Percentiles rank a stretch among this genome's conserved stretches.
These are phyloP conservation scores for Callyntrura sp. DNA, from an alignment of 2,888 invertebrate genomes.

Conservation along the genomic window DNA sequence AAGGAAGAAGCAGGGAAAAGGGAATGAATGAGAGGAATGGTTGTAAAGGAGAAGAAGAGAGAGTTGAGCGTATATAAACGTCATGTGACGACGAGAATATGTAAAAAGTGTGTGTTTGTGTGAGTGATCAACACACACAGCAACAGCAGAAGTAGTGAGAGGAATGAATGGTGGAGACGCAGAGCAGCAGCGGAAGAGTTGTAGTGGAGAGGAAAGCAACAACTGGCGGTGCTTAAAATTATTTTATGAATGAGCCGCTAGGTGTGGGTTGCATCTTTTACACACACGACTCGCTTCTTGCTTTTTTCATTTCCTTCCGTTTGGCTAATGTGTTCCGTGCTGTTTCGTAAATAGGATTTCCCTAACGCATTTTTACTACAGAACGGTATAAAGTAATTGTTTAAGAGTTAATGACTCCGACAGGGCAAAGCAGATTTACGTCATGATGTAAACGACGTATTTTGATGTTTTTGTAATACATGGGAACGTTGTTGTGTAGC, in stretches of 20 bases:
- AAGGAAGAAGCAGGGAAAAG: background rate
- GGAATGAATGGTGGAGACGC: no score
- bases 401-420: no score
- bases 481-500: no score
- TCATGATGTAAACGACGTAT: no score
- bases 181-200: background rate
- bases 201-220: conserved; percentile 4
- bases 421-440: no score
- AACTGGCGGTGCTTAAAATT: conserved; percentile 43
- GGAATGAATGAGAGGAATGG: background rate
- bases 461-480: no score
- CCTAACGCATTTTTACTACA: no score
- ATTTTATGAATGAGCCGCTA: conserved; percentile 76
- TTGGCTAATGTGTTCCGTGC: background rate
- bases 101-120: background rate
- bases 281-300: conserved; percentile 51
- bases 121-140: conserved; percentile 25
- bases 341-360: background rate
- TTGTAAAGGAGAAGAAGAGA: background rate
- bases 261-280: conserved; percentile 75
- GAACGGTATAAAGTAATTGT: no score
- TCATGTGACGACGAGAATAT: background rate
- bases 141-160: background rate
- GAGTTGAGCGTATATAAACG: background rate
- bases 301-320: conserved; percentile 3